Evolutionary conservation across 1,140 invertebrate species (phyloP).

Genomic region (Saccostrea cuccullata): DNA sequence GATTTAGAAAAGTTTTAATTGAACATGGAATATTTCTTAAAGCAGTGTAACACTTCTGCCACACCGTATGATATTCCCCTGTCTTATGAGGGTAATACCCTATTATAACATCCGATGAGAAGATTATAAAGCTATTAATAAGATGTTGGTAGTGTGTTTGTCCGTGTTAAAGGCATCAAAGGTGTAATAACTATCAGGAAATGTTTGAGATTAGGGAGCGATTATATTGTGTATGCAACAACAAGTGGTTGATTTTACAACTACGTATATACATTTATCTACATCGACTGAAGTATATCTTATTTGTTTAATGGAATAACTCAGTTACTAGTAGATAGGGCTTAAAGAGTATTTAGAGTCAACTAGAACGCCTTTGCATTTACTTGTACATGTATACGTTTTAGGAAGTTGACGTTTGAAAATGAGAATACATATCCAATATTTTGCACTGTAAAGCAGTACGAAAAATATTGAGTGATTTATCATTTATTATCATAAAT

Average conservation of each 20-base stretch:
- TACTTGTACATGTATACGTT: too few species aligned
- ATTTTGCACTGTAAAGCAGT: too few species aligned
- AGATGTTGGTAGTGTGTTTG: not conserved
- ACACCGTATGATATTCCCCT: not conserved
- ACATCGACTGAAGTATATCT: too few species aligned
- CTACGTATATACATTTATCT: not conserved
- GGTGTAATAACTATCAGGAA: slow-evolving; percentile 3
- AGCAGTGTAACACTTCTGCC: not conserved
- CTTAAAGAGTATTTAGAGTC: too few species aligned
- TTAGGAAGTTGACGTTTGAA: too few species aligned
- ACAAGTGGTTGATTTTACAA: not conserved
- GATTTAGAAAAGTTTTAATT: too few species aligned
- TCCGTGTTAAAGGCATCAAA: not conserved
- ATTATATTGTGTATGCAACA: not conserved
- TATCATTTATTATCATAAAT: too few species aligned
- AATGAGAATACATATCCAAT: too few species aligned
- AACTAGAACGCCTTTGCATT: too few species aligned
- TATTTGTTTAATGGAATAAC: too few species aligned
- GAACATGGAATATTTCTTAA: not conserved
- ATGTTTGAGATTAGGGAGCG: not conserved
- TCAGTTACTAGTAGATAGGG: too few species aligned
- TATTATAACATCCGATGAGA: not conserved
- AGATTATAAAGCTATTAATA: not conserved
- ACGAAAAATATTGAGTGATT: too few species aligned
- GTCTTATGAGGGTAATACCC: not conserved